Base-by-base conservation (phyloP, 2,888 invertebrate genomes). In the Troilus luridus region DNA sequence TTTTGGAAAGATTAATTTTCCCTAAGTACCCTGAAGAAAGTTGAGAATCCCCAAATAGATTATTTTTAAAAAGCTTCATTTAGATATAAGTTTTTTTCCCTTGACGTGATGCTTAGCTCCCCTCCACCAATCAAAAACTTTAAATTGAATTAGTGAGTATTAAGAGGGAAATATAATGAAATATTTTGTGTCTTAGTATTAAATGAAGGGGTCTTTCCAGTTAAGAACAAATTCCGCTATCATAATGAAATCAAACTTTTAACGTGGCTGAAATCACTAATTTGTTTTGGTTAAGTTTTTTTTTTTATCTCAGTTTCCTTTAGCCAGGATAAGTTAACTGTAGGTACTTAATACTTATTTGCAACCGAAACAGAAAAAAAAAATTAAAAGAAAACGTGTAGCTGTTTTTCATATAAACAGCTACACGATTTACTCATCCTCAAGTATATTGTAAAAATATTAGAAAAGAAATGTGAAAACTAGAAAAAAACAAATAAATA, bases 131-230 rank as follows among this genome's bases (percentile, higher is more conserved):
- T 85, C 85, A 85, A 21, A 85, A 85, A 85, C 85, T 85, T 85
- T 85, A 85, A 85, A 85, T 85, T 85, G 85, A 58, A 85, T 85
- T 85, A 85, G 85, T 85, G 56, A 85, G 85, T n/a, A 85, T 85
- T 85, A 85, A 85, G 85, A 85, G 56, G 85, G 56, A 85, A 85
- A 85, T 56, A 85, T 85, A 85, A 85, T 85, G 85, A 85, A 85
- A 85, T 85, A 85, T 85, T 85, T 85, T 54, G 54, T 54, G 85
- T 58, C 85, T 85, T 85, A n/a, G 56, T 56, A 85, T 85, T 85
- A 85, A 85, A 85, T 85, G 21, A 58, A n/a, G 85, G 54, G 85
- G 85, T 85, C 85, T 85, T 19, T 58, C 85, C 56, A 85, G 85
- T 85, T 85, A n/a, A n/a, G 56, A 85, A 85, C 85, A 85, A 77